Base-by-base conservation (phyloP, 1,140 invertebrate species). In the Chironomus tepperi region DNA sequence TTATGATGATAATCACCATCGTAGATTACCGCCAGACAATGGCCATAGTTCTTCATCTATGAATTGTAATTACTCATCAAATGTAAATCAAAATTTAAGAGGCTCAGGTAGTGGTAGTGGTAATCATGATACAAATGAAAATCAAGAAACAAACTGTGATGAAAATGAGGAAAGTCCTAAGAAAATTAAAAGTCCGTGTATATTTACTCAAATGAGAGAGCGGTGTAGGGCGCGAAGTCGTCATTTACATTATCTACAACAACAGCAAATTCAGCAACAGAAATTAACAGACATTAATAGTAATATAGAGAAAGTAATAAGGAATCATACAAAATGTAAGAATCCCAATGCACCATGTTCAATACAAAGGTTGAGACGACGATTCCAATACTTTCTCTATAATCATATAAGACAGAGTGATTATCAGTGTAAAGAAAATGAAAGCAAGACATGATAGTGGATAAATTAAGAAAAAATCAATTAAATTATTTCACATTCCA, bases 1-100 rank as follows among this genome's bases (percentile, higher is more conserved):
- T 18, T 70, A 70, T 70, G 65, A 70, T 12, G 65, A 70, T 70
- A 21, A 70, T 70, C n/a, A n/a, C n/a, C n/a, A n/a, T n/a, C n/a
- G 65, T 8, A 70, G 18, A 21, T 21, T 34, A 34, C 24, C 65
- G 18, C 18, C 65, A 19, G 16, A 70, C 6, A 16, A 16, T 8
- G 16, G 10, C 19, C 1, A 10, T 19, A 16, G 10, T 18, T 10
- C 19, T 70, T 70, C 65, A 18, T 57, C 47, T 15, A 57, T 57
- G 5, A 57, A 57, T 15, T 57, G 12, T 57, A 15, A 15, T 57
- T 57, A 57, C 47, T 57, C 47, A 57, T n/a, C 12, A n/a, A 57
- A 57, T 57, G 8, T 57, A 15, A 12, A 57, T 57, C 47, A 57
- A n/a, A 57, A 34, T 34, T 34, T 34, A 34, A 34, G 47, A 57